These are phyloP conservation scores for Pelusios castaneus DNA, from an alignment of 2,113 vertebrate species.

Conservation along the genomic window DNA sequence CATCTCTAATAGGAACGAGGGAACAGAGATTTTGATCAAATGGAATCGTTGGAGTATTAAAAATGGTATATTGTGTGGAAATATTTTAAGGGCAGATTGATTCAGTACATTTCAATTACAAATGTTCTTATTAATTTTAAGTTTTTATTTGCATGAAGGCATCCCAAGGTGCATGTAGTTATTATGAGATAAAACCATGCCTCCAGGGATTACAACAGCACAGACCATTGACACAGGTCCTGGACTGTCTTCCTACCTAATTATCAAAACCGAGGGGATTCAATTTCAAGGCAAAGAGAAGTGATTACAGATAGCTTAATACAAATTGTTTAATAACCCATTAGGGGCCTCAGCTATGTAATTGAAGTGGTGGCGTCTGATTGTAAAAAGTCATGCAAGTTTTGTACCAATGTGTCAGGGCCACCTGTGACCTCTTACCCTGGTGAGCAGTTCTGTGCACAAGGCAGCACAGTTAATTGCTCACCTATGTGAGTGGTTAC, in stretches of 20 bases:
- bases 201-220: not conserved
- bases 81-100: not conserved
- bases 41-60: slow-evolving; percentile 21
- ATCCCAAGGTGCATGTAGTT: not conserved
- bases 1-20: slow-evolving; percentile 19
- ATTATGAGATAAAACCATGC: not conserved
- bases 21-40: slow-evolving; percentile 13
- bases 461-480: not conserved
- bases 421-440: not conserved
- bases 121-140: slow-evolving; percentile 1
- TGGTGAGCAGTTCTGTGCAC: not conserved
- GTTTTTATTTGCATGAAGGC: not conserved
- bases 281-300: not conserved
- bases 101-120: slow-evolving; percentile 28
- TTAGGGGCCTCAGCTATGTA: not conserved
- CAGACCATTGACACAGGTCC: not conserved
- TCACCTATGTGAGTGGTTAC: not conserved
- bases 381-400: accelerated
- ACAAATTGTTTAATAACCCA: not conserved
- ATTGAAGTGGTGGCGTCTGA: not conserved
- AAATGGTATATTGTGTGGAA: slow-evolving; percentile 9
- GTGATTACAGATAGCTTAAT: not conserved
- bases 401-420: not conserved
- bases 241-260: not conserved
- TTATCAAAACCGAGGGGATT: not conserved